phyloP scores from a whole-genome alignment of 2,888 invertebrate species.

The Willowsia nigromaculata region DNA sequence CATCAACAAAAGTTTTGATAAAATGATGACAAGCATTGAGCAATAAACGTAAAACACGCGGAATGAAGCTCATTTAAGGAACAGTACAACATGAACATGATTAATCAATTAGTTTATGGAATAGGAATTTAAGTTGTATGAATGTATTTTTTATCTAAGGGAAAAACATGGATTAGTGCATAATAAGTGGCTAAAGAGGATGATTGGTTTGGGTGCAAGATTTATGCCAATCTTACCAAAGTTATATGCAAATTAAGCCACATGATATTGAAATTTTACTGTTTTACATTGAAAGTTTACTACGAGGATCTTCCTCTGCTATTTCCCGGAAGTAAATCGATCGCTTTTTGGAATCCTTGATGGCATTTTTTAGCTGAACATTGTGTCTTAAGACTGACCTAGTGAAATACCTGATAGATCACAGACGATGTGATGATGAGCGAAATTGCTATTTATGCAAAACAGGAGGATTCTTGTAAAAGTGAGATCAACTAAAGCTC shows the following conservation, averaged over 20 bases:
- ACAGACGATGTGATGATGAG: not conserved
- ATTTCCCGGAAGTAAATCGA: not conserved
- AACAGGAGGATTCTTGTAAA: not conserved
- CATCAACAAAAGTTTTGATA: too few relatives aligned
- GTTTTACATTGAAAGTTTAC: not conserved
- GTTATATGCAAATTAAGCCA: not conserved
- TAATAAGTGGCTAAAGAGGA: not conserved
- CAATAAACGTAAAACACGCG: too few relatives aligned
- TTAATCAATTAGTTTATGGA: too few relatives aligned
- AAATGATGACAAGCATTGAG: too few relatives aligned
- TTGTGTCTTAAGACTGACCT: not conserved
- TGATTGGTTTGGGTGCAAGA: not conserved
- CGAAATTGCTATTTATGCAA: not conserved
- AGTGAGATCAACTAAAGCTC: not conserved
- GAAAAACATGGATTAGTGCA: not conserved
- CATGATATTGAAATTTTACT: not conserved
- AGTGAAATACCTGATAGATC: not conserved
- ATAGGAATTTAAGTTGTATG: not conserved
- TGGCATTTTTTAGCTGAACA: not conserved
- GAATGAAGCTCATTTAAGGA: too few relatives aligned
- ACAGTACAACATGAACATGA: too few relatives aligned
- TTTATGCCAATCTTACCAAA: not conserved
- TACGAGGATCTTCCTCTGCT: not conserved
- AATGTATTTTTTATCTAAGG: too few relatives aligned
- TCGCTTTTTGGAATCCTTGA: conserved; percentile 12